These are phyloP conservation scores for Morus bassanus DNA, from an alignment of 2,797 vertebrate species.

Conservation along the genomic window DNA sequence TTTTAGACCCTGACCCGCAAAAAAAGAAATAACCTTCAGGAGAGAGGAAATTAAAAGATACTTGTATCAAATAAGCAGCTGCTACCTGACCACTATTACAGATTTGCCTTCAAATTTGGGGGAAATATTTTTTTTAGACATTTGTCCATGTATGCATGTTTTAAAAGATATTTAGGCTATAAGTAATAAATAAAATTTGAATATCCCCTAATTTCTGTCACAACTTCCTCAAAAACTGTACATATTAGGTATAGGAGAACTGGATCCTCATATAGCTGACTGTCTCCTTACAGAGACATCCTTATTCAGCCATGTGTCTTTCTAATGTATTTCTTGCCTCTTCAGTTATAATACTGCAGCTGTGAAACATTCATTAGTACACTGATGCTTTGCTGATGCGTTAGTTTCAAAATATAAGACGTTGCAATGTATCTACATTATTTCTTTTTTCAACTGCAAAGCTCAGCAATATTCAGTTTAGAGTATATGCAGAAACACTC, in stretches of 20 bases:
- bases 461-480: not conserved
- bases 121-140: not conserved
- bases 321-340: slow-evolving; percentile 12
- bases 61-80: not conserved
- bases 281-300: not conserved
- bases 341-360: slow-evolving; percentile 31
- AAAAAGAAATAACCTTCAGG: not conserved
- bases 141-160: not conserved
- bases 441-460: not conserved
- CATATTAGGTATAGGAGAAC: not conserved
- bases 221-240: not conserved
- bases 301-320: not conserved
- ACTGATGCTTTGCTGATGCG: not conserved
- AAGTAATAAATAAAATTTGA: not conserved
- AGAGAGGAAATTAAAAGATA: not conserved
- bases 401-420: not conserved
- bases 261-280: not conserved
- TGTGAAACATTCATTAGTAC: slow-evolving; percentile 13
- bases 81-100: not conserved
- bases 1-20: not conserved
- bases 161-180: not conserved
- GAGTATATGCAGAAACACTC: not conserved
- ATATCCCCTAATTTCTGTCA: not conserved
- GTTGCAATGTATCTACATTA: not conserved
- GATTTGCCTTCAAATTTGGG: not conserved